A percentile compares a stretch with the other conserved stretches of the same genome.
These are phyloP conservation scores for Glomeris marginata DNA, from an alignment of 2,888 invertebrate species.

Conservation along the genomic window DNA sequence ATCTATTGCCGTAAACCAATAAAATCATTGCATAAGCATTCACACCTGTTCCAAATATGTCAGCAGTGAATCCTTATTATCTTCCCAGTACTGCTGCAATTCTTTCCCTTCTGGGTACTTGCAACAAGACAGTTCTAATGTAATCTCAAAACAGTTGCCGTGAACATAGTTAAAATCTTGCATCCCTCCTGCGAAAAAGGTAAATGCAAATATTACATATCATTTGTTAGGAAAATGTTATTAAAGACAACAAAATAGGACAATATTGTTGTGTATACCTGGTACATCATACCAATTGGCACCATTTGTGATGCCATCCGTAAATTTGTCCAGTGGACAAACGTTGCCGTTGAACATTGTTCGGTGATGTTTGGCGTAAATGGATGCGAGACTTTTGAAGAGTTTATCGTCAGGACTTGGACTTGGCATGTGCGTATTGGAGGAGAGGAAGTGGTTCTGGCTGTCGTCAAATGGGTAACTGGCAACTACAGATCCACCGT, in stretches of 20 bases:
- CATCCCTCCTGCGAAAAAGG: conserved; percentile 50
- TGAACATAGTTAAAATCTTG: conserved; percentile 88
- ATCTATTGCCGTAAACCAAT: no score
- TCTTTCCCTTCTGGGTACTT: conserved; percentile 74
- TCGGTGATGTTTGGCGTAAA: conserved; percentile 57
- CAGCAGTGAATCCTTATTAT: conserved; percentile 69
- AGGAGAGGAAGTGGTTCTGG: background rate
- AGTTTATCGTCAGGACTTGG: background rate
- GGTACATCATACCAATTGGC: conserved; percentile 69
- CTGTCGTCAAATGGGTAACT: conserved; percentile 38
- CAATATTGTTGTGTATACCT: no score
- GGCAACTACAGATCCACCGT: conserved; percentile 37
- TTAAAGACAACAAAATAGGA: no score
- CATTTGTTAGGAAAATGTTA: no score
- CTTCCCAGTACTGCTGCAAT: conserved; percentile 69
- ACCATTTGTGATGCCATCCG: conserved; percentile 74
- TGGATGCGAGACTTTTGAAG: conserved; percentile 59
- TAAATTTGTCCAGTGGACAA: conserved; percentile 50
- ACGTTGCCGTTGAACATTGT: conserved; percentile 55
- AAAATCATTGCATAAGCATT: no score
- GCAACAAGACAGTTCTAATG: conserved; percentile 84
- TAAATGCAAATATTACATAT: no score
- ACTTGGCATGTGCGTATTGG: conserved; percentile 2
- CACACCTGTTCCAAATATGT: conserved; percentile 72
- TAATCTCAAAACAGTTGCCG: conserved; percentile 91